Base-by-base conservation (phyloP, 2,113 vertebrate species). In the Caracal caracal region DNA sequence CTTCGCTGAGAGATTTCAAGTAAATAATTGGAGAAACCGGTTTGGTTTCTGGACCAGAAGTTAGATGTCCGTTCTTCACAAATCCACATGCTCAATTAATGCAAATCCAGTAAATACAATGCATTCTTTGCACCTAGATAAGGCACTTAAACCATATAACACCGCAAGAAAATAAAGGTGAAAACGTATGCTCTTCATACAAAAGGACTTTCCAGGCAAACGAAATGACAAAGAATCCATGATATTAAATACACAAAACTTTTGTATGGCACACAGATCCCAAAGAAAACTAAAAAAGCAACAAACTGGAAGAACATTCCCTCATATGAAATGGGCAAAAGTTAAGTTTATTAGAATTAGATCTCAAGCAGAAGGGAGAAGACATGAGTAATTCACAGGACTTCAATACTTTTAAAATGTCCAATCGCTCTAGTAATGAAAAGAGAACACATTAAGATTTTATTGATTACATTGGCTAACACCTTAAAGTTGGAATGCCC, bases 231-330 rank as follows among this genome's bases (percentile, higher is more conserved):
- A 43, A 70, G 1, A 66, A 61, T 88, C 13, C 91, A 30, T 30
- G 19, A 68, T 85, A 90, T 63, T 85, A 81, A 81, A 75, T 20
- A 35, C 26, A 80, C 1, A 19, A 81, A 92, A 49, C 3, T 61
- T 89, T 12, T 73, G 6, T 61, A 81, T 30, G 90, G 66, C 30
- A 79, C 51, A 86, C 6, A 66, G 16, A 82, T 78, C 35, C 33
- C 37, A 85, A 49, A 17, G 49, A 70, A 95, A 87, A 94, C 15
- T 43, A 47, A 92, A 94, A 93, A 93, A 84, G 19, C 49, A 93
- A 80, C 35, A 59, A 89, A 65, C 13, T 40, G 5, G 9, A 83
- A 81, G 49, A 70, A 97, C 93, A 79, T 0, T 40, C 1, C 3
- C 92, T 35, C 30, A 63, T 15, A 33, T 24, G 20, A 96, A 90